phyloP scores from a whole-genome alignment of 2,888 invertebrate genomes.

The Aphidoletes aphidimyza region DNA sequence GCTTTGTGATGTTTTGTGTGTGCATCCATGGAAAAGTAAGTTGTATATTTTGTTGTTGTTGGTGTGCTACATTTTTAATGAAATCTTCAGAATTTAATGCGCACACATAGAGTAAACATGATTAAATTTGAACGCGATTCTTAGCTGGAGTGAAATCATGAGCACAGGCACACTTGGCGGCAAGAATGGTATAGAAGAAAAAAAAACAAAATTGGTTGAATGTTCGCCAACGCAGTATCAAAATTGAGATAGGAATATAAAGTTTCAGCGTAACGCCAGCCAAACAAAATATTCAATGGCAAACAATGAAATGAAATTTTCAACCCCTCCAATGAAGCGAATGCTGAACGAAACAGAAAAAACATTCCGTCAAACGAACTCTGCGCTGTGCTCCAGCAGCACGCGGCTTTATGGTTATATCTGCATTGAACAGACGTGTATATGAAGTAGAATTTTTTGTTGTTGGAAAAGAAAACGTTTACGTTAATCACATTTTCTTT shows the following conservation, averaged over 20 bases:
- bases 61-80: constrained; percentile 28
- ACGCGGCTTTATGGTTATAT: not conserved
- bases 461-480: not conserved
- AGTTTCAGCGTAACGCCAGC: not conserved
- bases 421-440: not conserved
- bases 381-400: not conserved
- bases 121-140: constrained; percentile 18
- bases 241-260: no score
- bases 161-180: no score
- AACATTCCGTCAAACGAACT: not conserved
- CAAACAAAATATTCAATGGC: not conserved
- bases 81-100: constrained; percentile 4
- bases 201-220: not conserved
- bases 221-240: no score
- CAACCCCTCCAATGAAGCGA: not conserved
- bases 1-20: not conserved
- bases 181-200: no score
- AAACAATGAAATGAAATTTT: constrained; percentile 23
- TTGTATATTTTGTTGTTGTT: no score
- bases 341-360: not conserved
- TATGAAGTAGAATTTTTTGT: not conserved
- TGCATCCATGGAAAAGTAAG: not conserved
- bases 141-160: no score
- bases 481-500: constrained; percentile 42
- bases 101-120: not conserved